phyloP scores from a whole-genome alignment of 2,888 invertebrate species.

The Mesodorylaimus sp. region DNA sequence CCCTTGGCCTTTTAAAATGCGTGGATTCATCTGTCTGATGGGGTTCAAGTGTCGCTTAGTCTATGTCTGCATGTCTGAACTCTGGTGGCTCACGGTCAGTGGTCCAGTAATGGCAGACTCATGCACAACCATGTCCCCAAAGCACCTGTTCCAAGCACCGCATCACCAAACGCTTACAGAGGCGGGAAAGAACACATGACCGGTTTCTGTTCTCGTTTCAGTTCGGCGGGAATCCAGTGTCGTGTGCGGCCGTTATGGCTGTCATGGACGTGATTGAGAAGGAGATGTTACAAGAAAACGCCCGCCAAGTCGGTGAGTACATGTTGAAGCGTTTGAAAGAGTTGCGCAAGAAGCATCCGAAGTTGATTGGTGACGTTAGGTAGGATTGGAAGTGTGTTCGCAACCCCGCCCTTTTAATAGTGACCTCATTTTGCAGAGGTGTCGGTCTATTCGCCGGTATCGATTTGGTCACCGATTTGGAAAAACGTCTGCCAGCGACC shows the following conservation, averaged over 20 bases:
- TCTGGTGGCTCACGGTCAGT: no score
- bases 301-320: slow-evolving; percentile 59
- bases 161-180: no score
- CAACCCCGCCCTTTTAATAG: background rate
- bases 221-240: slow-evolving; percentile 98
- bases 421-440: slow-evolving; percentile 43
- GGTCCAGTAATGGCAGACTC: no score
- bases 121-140: no score
- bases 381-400: slow-evolving; percentile 15
- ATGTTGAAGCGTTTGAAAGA: slow-evolving; percentile 45
- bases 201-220: no score
- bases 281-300: slow-evolving; percentile 64
- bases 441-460: slow-evolving; percentile 82
- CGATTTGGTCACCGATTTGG: slow-evolving; percentile 63
- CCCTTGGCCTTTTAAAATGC: no score
- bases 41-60: no score
- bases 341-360: slow-evolving; percentile 50
- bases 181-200: no score
- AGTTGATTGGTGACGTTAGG: slow-evolving; percentile 48
- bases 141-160: no score
- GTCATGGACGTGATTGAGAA: slow-evolving; percentile 79
- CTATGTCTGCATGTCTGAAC: no score
- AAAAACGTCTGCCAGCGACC: slow-evolving; percentile 60
- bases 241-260: slow-evolving; percentile 82
- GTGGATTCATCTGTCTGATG: no score